These are phyloP conservation scores for Torymus auratus DNA, from an alignment of 2,888 invertebrate genomes.

Conservation along the genomic window DNA sequence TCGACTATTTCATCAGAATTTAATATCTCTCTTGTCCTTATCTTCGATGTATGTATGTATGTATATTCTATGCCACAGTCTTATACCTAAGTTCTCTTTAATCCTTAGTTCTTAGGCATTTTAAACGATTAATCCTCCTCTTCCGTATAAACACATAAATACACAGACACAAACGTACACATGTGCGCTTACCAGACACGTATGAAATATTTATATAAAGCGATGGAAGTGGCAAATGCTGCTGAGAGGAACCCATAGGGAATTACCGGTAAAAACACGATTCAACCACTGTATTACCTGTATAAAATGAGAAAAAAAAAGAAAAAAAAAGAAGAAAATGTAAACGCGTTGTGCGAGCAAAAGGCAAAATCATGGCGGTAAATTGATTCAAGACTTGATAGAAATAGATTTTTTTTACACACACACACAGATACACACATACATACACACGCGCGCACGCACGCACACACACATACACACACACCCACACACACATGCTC, in stretches of 20 bases:
- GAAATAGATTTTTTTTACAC: no score
- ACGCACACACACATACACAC: no score
- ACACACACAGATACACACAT: no score
- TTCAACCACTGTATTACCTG: neutral
- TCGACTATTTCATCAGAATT: no score
- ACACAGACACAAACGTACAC: slow-evolving; percentile 13
- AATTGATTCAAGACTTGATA: no score
- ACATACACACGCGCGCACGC: no score
- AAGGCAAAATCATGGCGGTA: no score
- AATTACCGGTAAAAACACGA: neutral
- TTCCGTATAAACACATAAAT: slow-evolving; percentile 28
- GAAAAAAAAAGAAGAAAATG: neutral
- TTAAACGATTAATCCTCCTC: slow-evolving; percentile 38
- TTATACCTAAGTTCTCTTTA: slow-evolving; percentile 36
- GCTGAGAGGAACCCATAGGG: neutral
- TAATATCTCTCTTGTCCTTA: no score
- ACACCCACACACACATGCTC: no score
- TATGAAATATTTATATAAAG: slow-evolving; percentile 11
- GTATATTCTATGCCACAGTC: slow-evolving; percentile 28
- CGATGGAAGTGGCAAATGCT: slow-evolving; percentile 3
- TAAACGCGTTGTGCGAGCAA: neutral
- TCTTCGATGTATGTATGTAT: slow-evolving; percentile 53
- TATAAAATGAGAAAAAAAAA: slow-evolving; percentile 23
- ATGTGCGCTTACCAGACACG: no score
- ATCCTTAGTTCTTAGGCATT: slow-evolving; percentile 18